phyloP scores from a whole-genome alignment of 1,140 invertebrate genomes.

The Eurytemora carolleeae region DNA sequence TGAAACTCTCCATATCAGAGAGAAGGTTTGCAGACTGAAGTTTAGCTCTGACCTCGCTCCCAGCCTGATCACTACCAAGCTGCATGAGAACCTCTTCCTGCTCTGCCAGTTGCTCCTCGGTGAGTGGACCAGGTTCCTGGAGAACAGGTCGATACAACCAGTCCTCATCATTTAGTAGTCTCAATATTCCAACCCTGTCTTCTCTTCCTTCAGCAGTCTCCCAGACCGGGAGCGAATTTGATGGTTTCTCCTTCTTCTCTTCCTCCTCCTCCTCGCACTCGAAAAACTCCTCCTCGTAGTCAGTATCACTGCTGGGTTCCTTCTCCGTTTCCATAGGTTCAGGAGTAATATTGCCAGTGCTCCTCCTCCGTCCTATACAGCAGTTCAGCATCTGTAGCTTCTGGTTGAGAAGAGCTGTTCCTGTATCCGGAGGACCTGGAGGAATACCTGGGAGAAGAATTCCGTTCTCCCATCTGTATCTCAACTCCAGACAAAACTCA shows the following conservation, averaged over 20 bases:
- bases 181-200: slow-evolving; percentile 41
- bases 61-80: slow-evolving; percentile 59
- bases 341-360: too few species aligned
- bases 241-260: neutral
- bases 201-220: slow-evolving; percentile 51
- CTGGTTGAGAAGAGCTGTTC: slow-evolving; percentile 72
- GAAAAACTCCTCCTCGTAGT: slow-evolving; percentile 22
- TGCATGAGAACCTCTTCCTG: slow-evolving; percentile 55
- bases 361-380: slow-evolving; percentile 59
- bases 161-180: slow-evolving; percentile 43
- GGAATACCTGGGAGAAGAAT: slow-evolving; percentile 45
- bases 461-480: slow-evolving; percentile 66
- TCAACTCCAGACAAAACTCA: slow-evolving; percentile 68
- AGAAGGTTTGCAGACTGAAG: slow-evolving; percentile 86
- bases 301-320: slow-evolving; percentile 32
- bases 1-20: slow-evolving; percentile 97
- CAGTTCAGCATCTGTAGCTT: slow-evolving; percentile 92
- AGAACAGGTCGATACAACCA: slow-evolving; percentile 56
- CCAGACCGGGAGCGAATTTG: too few species aligned
- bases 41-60: slow-evolving; percentile 57
- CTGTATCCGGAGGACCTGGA: slow-evolving; percentile 40
- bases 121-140: slow-evolving; percentile 75
- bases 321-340: slow-evolving; percentile 76
- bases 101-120: slow-evolving; percentile 85
- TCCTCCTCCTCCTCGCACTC: slow-evolving; percentile 20